Percentiles rank a stretch among this genome's conserved stretches.
Conservation (phyloP, 2,797 vertebrate species). For the Acridotheres tristis region DNA sequence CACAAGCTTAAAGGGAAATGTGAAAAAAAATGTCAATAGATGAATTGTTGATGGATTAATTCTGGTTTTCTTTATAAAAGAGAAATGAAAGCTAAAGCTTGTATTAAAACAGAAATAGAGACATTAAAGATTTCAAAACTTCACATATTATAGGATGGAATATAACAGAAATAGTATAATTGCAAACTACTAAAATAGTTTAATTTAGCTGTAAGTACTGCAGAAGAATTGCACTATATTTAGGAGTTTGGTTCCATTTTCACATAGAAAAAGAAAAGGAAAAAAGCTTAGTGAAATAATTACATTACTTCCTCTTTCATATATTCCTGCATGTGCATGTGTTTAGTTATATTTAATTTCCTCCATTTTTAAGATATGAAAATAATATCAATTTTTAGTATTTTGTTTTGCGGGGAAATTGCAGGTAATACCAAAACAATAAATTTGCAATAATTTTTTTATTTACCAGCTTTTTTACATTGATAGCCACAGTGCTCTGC, state of each 20-base stretch:
- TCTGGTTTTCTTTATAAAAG: background rate
- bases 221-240: background rate
- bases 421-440: background rate
- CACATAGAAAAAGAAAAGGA: background rate
- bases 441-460: background rate
- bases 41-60: background rate
- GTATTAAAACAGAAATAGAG: background rate
- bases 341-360: background rate
- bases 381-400: background rate
- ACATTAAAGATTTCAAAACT: background rate
- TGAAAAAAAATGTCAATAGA: background rate
- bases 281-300: background rate
- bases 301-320: background rate
- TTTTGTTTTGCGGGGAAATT: background rate
- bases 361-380: background rate
- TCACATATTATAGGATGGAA: background rate
- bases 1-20: constrained; percentile 19
- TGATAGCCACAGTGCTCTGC: background rate
- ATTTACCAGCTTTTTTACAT: background rate
- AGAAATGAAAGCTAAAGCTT: background rate
- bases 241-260: background rate
- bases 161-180: background rate
- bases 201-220: background rate
- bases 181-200: background rate
- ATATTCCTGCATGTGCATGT: background rate